Base-by-base conservation (phyloP, 1,140 invertebrate genomes). In the Brachionus asplanchnoidis region DNA sequence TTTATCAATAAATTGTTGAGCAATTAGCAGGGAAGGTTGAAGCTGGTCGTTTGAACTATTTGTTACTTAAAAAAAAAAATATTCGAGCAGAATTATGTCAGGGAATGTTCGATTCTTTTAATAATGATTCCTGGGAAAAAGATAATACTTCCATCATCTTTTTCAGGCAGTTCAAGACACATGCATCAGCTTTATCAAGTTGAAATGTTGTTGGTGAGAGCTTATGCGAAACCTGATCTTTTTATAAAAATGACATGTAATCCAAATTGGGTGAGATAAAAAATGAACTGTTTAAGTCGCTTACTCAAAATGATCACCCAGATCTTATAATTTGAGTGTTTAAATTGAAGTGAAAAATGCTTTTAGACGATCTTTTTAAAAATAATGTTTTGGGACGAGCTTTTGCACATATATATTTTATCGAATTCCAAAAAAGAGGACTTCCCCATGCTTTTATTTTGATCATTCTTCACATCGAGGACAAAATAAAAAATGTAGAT, bases 341-440 rank as follows among this genome's bases (percentile, higher is more conserved):
- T 86, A 87, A 87, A 77, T 86, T 89, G 85, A 92, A 92, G 86
- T 83, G 91, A 23, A 89, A 88, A 85, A 86, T 87, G 56, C 84
- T 92, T 4, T 88, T 91, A 85, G 83, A 90, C 86, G 87, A 90
- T 17, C 86, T 92, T 20, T 73, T 84, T 7, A 88, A 89, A 79
- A 23, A 86, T 77, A 17, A 86, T n/a, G 80, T 90, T 5, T 88
- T 89, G 86, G 89, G 90, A 14, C 77, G 85, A 42, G 85, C 86
- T 46, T 42, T 84, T n/a, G 88, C 88, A 36, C 88, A 86, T 46
- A 86, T 90, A 88, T 89, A 89, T 84, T 85, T 87, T 28, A 85
- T 92, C 50, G 91, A 92, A 87, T 92, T 89, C 88, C 91, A 92
- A 86, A 92, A 92, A 86, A 86, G 90, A 85, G 90, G 91, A 8